Percentiles rank a stretch among this genome's conserved stretches.
phyloP scores from a whole-genome alignment of 2,888 invertebrate species.

The Tenthredo distinguenda region DNA sequence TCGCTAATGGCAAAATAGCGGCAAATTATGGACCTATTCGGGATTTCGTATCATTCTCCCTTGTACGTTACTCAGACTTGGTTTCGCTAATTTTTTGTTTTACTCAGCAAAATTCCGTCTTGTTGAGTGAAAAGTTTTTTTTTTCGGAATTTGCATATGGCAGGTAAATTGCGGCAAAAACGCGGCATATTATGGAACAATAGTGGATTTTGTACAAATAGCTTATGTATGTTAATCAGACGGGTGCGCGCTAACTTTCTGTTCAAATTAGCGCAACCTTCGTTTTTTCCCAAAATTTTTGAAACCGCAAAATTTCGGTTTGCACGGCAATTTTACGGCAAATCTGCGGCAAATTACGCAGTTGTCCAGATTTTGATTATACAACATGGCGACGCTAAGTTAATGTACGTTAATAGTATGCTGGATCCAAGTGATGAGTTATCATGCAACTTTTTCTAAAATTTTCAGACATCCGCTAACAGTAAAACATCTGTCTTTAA shows the following conservation, averaged over 20 bases:
- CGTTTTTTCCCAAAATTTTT: not conserved
- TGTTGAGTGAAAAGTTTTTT: not conserved
- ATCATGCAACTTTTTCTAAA: too few species aligned
- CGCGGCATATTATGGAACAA: not conserved
- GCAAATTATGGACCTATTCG: not conserved
- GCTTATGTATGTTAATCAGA: not conserved
- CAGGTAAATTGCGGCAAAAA: not conserved
- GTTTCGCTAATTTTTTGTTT: not conserved
- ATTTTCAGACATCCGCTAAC: too few species aligned
- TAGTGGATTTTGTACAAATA: not conserved
- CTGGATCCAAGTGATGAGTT: too few species aligned
- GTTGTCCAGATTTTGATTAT: not conserved
- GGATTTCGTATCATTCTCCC: not conserved
- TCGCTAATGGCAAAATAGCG: not conserved
- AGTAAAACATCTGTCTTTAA: too few species aligned
- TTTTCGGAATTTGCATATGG: not conserved
- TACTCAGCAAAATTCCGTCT: not conserved
- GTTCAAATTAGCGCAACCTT: not conserved
- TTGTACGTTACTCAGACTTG: not conserved
- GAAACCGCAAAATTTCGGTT: not conserved
- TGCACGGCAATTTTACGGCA: not conserved
- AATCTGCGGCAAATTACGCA: not conserved
- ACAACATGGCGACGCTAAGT: not conserved
- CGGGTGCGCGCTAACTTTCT: too few species aligned
- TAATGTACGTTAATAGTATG: not conserved